Evolutionary conservation across 2,113 vertebrate species (phyloP), one percentile per base, ranked within the genome.

Genomic region (Nibea coibor): DNA sequence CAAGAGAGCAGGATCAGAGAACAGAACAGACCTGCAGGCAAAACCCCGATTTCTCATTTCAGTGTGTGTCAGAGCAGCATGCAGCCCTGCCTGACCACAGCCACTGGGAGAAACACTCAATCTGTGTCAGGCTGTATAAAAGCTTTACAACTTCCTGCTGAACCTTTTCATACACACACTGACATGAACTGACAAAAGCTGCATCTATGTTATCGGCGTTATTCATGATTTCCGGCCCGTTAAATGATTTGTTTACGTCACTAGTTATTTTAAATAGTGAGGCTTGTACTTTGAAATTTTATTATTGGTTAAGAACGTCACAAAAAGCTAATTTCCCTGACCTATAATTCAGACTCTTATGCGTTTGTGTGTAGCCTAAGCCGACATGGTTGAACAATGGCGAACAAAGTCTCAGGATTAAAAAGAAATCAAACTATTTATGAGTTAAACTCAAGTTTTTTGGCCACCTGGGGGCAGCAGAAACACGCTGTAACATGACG

Each of bases 11-110:
- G n/a, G 62, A 59, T 67, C 70, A 74, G 59, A 45, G 77, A 57
- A 56, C 35, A 48, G 43, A 71, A 61, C 74, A 75, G 26, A 56
- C 56, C 70, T 64, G 73, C 62, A 67, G 68, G 67, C 54, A 73
- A 54, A 76, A 59, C 1, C 8, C n/a, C 16, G 4, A 26, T 68
- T 65, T 47, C 35, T 39, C 19, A 68, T 72, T 72, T 62, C 57
- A 26, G 5, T 31, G 59, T 54, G 78, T 80, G 56, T 48, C 17
- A 53, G 58, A 31, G 10, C 10, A 69, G 69, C 45, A 66, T n/a
- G 24, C 24, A 26, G 45, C 42, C 67, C 48, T 31, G 48, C 67
- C 62, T 61, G 19, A 35, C 50, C 12, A 28, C 24, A 61, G 57
- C 10, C 28, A 62, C 9, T 28, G 15, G 12, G 63, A 22, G 14